Evolutionary conservation across 2,888 invertebrate species (phyloP).

Genomic region (Formica aserva): DNA sequence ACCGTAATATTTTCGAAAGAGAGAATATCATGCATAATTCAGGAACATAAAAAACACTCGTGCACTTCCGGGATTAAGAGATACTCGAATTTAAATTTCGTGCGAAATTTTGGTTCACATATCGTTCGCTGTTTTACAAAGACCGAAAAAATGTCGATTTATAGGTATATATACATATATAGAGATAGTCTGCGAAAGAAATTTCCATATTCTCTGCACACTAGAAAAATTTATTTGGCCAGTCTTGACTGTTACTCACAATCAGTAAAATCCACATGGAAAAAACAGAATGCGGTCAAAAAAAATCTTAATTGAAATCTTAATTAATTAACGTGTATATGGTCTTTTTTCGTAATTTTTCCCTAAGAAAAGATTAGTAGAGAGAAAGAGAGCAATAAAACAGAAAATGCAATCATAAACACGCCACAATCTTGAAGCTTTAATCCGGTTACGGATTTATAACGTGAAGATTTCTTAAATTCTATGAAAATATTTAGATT

Average conservation of each 20-base stretch:
- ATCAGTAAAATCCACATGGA: not conserved
- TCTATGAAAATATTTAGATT: not conserved
- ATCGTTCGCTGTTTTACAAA: conserved; percentile 11
- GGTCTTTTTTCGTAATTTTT: not conserved
- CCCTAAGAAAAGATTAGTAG: not conserved
- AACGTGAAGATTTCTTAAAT: not conserved
- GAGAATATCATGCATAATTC: conserved; percentile 66
- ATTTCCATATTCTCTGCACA: conserved; percentile 31
- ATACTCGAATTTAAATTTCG: conserved; percentile 43
- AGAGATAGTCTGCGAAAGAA: not conserved
- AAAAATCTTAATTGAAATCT: conserved; percentile 71
- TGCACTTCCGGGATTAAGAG: conserved; percentile 20
- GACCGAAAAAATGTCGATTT: not conserved
- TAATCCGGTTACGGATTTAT: not conserved
- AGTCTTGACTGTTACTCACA: not conserved
- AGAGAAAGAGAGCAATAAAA: not conserved
- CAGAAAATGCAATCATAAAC: conserved; percentile 6
- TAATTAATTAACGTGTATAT: conserved; percentile 51
- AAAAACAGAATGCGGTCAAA: conserved; percentile 1
- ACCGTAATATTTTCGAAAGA: conserved; percentile 6
- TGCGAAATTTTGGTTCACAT: conserved; percentile 53
- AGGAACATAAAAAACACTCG: conserved; percentile 55
- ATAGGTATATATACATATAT: not conserved
- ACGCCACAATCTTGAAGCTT: not conserved
- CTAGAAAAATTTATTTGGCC: conserved; percentile 19